These are phyloP conservation scores for Callopanchax toddi DNA, from an alignment of 2,113 vertebrate genomes.

Conservation along the genomic window DNA sequence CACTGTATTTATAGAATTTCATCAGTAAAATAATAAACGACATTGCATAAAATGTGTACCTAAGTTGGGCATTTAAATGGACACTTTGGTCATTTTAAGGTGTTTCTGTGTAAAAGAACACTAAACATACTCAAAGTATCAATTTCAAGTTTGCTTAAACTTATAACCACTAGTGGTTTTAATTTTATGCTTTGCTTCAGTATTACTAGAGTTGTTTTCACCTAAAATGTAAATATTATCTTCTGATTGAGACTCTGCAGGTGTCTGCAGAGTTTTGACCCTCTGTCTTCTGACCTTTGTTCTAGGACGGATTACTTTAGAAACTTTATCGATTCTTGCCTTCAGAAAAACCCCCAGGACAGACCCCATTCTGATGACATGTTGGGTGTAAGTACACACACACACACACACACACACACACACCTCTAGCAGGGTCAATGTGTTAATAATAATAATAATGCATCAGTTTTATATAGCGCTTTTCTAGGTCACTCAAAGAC, in stretches of 20 bases:
- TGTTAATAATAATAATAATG: too few species aligned
- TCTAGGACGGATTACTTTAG: constrained; percentile 91
- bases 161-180: background rate
- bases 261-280: constrained; percentile 11
- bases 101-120: too few species aligned
- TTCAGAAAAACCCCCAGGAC: constrained; percentile 92
- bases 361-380: constrained; percentile 90
- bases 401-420: background rate
- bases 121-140: too few species aligned
- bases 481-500: too few species aligned
- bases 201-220: background rate
- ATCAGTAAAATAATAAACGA: too few species aligned
- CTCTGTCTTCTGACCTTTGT: constrained; percentile 4
- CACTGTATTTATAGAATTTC: too few species aligned
- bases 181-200: background rate
- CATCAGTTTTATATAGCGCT: too few species aligned
- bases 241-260: background rate
- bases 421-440: constrained; percentile 21
- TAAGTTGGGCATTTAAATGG: too few species aligned
- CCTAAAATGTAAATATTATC: background rate
- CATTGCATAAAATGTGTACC: too few species aligned
- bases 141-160: background rate
- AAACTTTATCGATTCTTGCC: constrained; percentile 93
- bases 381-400: constrained; percentile 81
- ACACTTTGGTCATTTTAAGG: too few species aligned